These are phyloP conservation scores for Lepidocolaptes lacrymiger DNA, from an alignment of 2,797 vertebrate species.

Conservation along the genomic window DNA sequence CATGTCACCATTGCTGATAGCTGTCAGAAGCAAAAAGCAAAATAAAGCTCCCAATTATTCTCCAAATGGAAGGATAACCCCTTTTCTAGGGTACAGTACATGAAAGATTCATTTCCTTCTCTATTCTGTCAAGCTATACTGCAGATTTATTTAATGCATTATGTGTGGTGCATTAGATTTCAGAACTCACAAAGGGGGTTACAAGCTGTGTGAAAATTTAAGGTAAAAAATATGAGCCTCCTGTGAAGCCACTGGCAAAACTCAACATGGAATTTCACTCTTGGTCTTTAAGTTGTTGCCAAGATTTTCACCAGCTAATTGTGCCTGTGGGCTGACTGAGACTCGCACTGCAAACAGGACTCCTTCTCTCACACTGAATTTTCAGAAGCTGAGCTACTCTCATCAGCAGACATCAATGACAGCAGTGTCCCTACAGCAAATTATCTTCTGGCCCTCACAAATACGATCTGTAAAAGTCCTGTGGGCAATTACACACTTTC, in stretches of 20 bases:
- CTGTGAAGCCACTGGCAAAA: conserved; percentile 28
- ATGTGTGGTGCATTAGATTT: not conserved
- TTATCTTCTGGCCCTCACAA: not conserved
- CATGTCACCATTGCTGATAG: not conserved
- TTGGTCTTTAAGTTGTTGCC: not conserved
- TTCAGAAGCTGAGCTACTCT: not conserved
- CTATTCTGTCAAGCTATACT: not conserved
- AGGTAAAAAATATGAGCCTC: not conserved
- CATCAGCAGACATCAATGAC: not conserved
- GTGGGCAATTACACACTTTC: not conserved
- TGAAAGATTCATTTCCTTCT: conserved; percentile 2
- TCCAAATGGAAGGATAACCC: conserved; percentile 14
- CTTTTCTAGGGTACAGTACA: conserved; percentile 3
- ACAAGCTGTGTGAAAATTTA: not conserved
- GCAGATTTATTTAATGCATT: conserved; percentile 24
- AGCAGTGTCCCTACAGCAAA: not conserved
- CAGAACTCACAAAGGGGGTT: not conserved
- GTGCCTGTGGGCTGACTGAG: not conserved
- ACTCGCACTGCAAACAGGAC: not conserved
- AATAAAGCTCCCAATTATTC: conserved; percentile 44
- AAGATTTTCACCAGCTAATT: conserved; percentile 47
- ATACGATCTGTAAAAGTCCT: fast-evolving
- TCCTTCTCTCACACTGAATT: not conserved
- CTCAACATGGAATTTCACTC: not conserved
- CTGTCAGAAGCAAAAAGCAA: conserved; percentile 14